A percentile compares a stretch with the other conserved stretches of the same genome.
Evolutionary conservation across 2,888 invertebrate species (phyloP).

Genomic region (Scaptomyza cyrtandrae): DNA sequence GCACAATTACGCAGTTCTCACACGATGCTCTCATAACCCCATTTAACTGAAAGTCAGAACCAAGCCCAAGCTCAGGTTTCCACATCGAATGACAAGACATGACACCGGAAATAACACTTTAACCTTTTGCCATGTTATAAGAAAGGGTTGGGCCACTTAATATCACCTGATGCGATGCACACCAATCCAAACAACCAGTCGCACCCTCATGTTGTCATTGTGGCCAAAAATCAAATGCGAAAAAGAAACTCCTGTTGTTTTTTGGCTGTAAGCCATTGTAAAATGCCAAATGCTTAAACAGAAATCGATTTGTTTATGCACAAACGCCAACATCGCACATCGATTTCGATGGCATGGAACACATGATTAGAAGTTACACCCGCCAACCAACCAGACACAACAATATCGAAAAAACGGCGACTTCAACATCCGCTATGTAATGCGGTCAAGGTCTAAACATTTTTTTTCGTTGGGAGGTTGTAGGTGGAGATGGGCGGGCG

Average conservation of each 20-base stretch:
- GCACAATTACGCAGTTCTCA: constrained; percentile 34
- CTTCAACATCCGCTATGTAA: constrained; percentile 62
- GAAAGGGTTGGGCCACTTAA: constrained; percentile 52
- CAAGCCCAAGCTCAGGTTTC: constrained; percentile 51
- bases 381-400: constrained; percentile 24
- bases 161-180: constrained; percentile 25
- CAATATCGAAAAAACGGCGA: constrained; percentile 21
- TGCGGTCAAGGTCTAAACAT: constrained; percentile 69
- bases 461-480: not conserved
- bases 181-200: constrained; percentile 10
- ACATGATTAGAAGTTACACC: constrained; percentile 59
- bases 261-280: constrained; percentile 45
- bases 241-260: constrained; percentile 7
- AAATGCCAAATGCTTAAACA: constrained; percentile 65
- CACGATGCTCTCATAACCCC: constrained; percentile 38
- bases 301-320: constrained; percentile 69
- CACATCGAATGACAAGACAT: constrained; percentile 36
- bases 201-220: constrained; percentile 43
- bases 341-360: constrained; percentile 46
- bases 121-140: constrained; percentile 46
- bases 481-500: not conserved
- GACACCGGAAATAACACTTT: constrained; percentile 66
- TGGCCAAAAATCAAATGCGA: constrained; percentile 19
- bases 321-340: constrained; percentile 38
- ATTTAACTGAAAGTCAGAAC: constrained; percentile 30